Base-by-base conservation (phyloP, 2,113 vertebrate species). In the Aleadryas rufinucha region DNA sequence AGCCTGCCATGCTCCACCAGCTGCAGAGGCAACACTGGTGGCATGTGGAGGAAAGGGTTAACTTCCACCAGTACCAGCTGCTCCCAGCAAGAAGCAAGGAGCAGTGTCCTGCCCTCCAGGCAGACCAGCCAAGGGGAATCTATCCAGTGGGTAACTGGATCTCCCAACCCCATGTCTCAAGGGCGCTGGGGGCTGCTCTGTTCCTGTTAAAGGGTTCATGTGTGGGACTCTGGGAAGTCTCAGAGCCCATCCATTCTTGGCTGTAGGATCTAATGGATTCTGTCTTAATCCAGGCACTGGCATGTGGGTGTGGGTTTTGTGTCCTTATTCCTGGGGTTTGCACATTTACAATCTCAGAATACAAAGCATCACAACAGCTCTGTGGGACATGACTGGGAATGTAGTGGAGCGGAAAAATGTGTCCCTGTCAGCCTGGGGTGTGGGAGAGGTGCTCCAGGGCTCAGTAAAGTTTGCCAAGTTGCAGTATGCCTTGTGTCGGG, bases 21-120 rank as follows among this genome's bases (percentile, higher is more conserved):
- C 92, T 66, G 68, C 77, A 7, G 8, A 11, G 42, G 28, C 0
- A 0, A 14, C 42, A 3, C n/a, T 5, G 18, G 3, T 2, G 49
- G 6, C 41, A 11, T 5, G 39, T 45, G 21, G 15, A 42, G 12
- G 63, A 57, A 59, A 20, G 77, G 39, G 52, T 64, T 45, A 39
- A 75, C 21, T 45, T 8, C 69, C 85, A 52, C 22, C 21, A 5
- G 10, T 3, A 15, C 50, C 87, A 66, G 65, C 66, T 68, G 90
- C 82, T 79, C 42, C 54, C 70, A 37, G 47, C 44, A 11, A 54
- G 53, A 16, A 20, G 42, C 49, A 5, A 56, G 53, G 74, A 82
- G 74, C 75, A 13, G 53, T 0, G 47, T 63, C 54, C 72, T 74
- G 54, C 26, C 35, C 66, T 61, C 65, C 7, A 60, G 63, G 53